Base-by-base conservation (phyloP, 53 echinoderm and acorn worm genomes). In the Antedon mediterranea region DNA sequence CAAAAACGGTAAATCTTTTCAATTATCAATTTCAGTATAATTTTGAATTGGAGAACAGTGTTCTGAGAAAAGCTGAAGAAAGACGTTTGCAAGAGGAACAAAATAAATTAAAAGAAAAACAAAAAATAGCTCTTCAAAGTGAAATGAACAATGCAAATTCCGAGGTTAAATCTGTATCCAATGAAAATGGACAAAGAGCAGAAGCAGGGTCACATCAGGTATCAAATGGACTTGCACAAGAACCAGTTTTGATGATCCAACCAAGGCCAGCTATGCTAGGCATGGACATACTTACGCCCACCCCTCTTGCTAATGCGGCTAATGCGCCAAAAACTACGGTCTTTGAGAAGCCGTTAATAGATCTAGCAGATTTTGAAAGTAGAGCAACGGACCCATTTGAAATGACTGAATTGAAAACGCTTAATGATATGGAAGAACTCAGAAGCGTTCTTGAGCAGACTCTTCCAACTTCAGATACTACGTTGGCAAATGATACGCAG, bases 391-490 rank as follows among this genome's bases (percentile, higher is more conserved):
- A 98, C 78, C 98, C 92, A 3, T 98, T 98, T 86, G 98, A 98
- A 77, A 75, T 85, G 30, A 90, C 98, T 13, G 98, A 98, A 71
- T 79, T 98, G 43, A 86, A 98, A 78, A 98, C 92, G 23, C 43
- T 98, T 20, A 88, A 98, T 77, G 98, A 90, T 74, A 82, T 98
- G 84, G 98, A 98, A 43, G 98, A 98, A 76, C 77, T 98, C 34
- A 88, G 86, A 32, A 90, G 85, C 80, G 88, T 93, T n/a, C 81
- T 93, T 29, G 87, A 84, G 0, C 84, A 83, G 71, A 87, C 85
- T 74, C 4, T 76, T 43, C 76, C 79, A 71, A 57, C 30, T 32
- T 18, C 76, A 71, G 75, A 31, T 44, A 0, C 73, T 74, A 27
- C 82, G 75, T 43, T 78, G 79, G 74, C 82, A 71, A 23, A 71